Evolutionary conservation across 2,113 vertebrate species (phyloP).

Genomic region (Cynopterus brachyotis): DNA sequence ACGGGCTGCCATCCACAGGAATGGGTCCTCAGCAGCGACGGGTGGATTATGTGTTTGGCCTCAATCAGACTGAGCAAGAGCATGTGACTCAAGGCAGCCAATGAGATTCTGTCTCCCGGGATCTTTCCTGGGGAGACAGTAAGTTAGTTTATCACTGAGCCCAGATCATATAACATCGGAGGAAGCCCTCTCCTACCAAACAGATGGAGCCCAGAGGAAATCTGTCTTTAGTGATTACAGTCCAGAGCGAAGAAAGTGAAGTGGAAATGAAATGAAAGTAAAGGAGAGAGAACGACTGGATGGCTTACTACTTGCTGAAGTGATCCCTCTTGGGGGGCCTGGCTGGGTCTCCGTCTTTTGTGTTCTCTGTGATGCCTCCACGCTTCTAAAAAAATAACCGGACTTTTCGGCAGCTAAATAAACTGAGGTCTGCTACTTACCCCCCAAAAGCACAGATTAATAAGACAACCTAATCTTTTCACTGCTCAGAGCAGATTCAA

Average conservation of each 20-base stretch:
- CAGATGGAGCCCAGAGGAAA: background rate
- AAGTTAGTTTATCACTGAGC: background rate
- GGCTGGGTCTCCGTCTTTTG: background rate
- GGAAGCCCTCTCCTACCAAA: background rate
- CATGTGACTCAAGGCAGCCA: background rate
- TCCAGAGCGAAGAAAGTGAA: background rate
- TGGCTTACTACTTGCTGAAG: background rate
- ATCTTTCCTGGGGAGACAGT: background rate
- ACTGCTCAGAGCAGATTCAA: background rate
- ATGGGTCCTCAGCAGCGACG: background rate
- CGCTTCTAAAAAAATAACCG: background rate
- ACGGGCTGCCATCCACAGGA: background rate
- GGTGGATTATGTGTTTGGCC: background rate
- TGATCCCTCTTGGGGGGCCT: background rate
- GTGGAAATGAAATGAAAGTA: background rate
- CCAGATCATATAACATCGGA: too few species aligned
- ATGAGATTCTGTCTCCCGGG: background rate
- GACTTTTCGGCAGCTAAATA: background rate
- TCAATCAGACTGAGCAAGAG: background rate
- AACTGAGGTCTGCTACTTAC: background rate
- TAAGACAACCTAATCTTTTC: background rate
- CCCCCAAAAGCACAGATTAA: background rate
- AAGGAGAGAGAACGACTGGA: too few species aligned
- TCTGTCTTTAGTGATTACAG: background rate
- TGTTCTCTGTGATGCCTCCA: background rate